Evolutionary conservation across 2,888 invertebrate genomes (phyloP).

Genomic region (Clusia tigrina): DNA sequence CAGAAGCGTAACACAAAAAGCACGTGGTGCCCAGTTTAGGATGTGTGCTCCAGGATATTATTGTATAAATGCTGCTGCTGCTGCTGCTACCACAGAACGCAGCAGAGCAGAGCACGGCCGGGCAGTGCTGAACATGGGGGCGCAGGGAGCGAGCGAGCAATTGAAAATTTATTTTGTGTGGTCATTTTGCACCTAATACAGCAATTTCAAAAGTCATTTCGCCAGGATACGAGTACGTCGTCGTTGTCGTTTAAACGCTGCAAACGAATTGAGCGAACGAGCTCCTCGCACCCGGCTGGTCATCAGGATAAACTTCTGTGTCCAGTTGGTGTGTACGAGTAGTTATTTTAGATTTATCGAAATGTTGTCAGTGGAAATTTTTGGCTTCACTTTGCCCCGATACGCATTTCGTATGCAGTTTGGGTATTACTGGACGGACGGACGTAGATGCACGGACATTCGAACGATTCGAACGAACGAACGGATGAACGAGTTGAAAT

Average conservation of each 20-base stretch:
- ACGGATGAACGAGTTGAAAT: slow-evolving; percentile 1
- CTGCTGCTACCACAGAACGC: too few relatives aligned
- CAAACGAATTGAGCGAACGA: slow-evolving; percentile 24
- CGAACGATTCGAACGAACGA: neutral
- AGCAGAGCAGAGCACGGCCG: too few relatives aligned
- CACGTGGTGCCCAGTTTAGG: too few relatives aligned
- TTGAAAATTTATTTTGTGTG: slow-evolving; percentile 59
- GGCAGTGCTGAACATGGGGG: too few relatives aligned
- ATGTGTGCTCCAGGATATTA: too few relatives aligned
- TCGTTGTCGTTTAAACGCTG: slow-evolving; percentile 25
- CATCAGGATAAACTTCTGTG: slow-evolving; percentile 25
- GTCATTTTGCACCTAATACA: slow-evolving; percentile 61
- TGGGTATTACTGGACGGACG: slow-evolving; percentile 44
- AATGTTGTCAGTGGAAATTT: slow-evolving; percentile 52
- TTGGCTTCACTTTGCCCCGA: slow-evolving; percentile 32
- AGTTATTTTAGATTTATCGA: slow-evolving; percentile 58
- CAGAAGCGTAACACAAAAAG: too few relatives aligned
- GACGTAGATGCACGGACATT: slow-evolving; percentile 3
- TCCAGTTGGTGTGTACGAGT: slow-evolving; percentile 24
- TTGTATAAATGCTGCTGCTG: too few relatives aligned
- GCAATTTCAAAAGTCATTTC: slow-evolving; percentile 48
- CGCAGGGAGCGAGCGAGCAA: too few relatives aligned
- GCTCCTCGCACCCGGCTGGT: slow-evolving; percentile 36
- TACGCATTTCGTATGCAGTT: slow-evolving; percentile 54
- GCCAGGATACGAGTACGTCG: slow-evolving; percentile 31